Base-by-base conservation (phyloP, 2,888 invertebrate genomes). In the Epinotia demarniana region DNA sequence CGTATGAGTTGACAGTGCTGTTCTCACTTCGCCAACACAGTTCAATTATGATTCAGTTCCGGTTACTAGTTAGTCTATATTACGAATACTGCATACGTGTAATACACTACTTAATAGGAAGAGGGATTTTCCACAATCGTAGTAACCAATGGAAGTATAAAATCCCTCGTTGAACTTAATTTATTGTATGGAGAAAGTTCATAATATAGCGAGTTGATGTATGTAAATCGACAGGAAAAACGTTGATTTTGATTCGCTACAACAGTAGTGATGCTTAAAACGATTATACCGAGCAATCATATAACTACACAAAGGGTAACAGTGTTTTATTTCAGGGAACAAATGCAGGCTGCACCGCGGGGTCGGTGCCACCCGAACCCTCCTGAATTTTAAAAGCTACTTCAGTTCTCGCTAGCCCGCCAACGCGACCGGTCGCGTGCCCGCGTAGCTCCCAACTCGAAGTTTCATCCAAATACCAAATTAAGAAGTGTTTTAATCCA, bases 341-440 rank as follows among this genome's bases (percentile, higher is more conserved):
- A 80, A 83, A 82, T 87, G 88, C 87, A 88, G 83, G 80, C 76
- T 78, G 76, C 75, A 70, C 79, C 79, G 78, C 79, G 80, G 79
- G 68, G 80, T 81, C 85, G 86, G 85, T 79, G 79, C 79, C 81
- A 76, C 76, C 81, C 69, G 76, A 77, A 53, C 53, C 81, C 83
- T 83, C 81, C 81, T 80, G 80, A 84, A 84, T 84, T 82, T 84
- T 83, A 81, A 84, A 83, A 83, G 79, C 78, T 75, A 77, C 78
- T 81, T 84, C 85, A 90, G 90, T 91, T 86, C 83, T 79, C 84
- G 85, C 80, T 83, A 77, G 83, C 78, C 79, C 79, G 81, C 75
- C 75, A 81, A 43, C 73, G 77, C 70, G 80, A 70, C 71, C 79
- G 80, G 85, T 81, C 85, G 83, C 77, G 72, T 67, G 71, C 73